phyloP scores from a whole-genome alignment of 2,113 vertebrate genomes.

The Gallinago undulata region DNA sequence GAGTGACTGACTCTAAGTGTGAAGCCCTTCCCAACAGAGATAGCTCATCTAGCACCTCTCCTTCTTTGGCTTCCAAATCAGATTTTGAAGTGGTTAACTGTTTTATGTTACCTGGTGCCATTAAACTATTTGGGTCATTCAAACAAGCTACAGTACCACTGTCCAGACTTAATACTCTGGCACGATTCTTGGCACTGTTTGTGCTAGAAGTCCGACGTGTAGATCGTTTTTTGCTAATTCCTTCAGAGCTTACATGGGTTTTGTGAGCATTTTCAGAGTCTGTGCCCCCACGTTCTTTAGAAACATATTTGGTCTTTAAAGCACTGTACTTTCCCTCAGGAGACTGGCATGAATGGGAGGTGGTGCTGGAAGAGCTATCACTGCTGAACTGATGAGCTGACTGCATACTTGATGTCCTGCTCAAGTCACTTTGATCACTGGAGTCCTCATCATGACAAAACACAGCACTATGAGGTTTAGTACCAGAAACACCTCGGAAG shows the following conservation, averaged over 20 bases:
- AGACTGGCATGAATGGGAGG: conserved; percentile 90
- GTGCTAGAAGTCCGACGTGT: conserved; percentile 87
- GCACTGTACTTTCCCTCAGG: conserved; percentile 85
- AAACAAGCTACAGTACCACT: conserved; percentile 95
- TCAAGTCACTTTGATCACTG: conserved; percentile 96
- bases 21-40: conserved; percentile 95
- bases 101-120: conserved; percentile 85
- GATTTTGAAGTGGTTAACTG: conserved; percentile 98
- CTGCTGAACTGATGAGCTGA: conserved; percentile 92
- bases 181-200: conserved; percentile 89
- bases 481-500: conserved; percentile 81
- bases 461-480: conserved; percentile 88
- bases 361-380: conserved; percentile 93
- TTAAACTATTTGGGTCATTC: conserved; percentile 86
- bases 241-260: conserved; percentile 74
- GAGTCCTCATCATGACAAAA: conserved; percentile 92
- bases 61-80: conserved; percentile 99
- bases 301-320: conserved; percentile 83
- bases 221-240: conserved; percentile 75
- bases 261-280: conserved; percentile 74
- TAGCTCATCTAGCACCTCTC: conserved; percentile 95
- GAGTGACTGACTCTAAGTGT: conserved; percentile 96
- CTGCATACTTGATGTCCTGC: conserved; percentile 91
- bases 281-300: conserved; percentile 70
- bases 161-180: conserved; percentile 93